Conservation (phyloP, 1,140 invertebrate genomes). For the Leptestheria dahalacensis region DNA sequence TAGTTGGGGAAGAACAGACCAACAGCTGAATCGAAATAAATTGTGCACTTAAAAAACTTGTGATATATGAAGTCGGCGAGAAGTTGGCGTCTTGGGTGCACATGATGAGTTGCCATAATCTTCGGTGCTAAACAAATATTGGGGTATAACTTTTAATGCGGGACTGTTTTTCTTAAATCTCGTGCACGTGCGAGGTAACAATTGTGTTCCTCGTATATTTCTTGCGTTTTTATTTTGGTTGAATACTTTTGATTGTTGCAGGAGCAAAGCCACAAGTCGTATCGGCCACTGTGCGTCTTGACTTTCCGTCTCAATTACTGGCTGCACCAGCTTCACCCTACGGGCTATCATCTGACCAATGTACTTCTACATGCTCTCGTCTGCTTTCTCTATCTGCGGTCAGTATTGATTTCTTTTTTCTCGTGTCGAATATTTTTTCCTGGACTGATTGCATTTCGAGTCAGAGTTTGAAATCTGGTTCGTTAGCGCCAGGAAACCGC, state of each 20-base stretch:
- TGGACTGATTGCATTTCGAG: neutral
- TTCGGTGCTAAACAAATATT: too few species aligned
- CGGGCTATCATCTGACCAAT: constrained; percentile 84
- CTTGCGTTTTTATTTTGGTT: neutral
- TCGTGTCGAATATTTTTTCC: neutral
- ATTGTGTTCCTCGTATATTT: too few species aligned
- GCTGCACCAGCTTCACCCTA: constrained; percentile 68
- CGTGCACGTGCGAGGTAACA: too few species aligned
- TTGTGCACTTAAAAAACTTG: too few species aligned
- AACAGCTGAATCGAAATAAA: too few species aligned
- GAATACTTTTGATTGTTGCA: too few species aligned
- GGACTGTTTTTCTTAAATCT: too few species aligned
- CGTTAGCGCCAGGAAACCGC: neutral
- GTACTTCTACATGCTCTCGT: constrained; percentile 71
- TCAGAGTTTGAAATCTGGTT: neutral
- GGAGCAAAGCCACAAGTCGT: constrained; percentile 92
- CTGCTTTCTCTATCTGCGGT: constrained; percentile 73
- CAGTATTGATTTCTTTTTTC: constrained; percentile 23
- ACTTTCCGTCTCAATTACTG: constrained; percentile 84
- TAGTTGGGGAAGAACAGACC: too few species aligned
- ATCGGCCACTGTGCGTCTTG: constrained; percentile 76
- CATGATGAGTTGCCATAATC: too few species aligned
- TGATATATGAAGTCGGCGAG: too few species aligned
- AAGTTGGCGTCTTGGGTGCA: too few species aligned
- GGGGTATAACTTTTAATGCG: too few species aligned